These are phyloP conservation scores for Pachydiplax longipennis DNA, from an alignment of 2,888 invertebrate genomes.

Conservation along the genomic window DNA sequence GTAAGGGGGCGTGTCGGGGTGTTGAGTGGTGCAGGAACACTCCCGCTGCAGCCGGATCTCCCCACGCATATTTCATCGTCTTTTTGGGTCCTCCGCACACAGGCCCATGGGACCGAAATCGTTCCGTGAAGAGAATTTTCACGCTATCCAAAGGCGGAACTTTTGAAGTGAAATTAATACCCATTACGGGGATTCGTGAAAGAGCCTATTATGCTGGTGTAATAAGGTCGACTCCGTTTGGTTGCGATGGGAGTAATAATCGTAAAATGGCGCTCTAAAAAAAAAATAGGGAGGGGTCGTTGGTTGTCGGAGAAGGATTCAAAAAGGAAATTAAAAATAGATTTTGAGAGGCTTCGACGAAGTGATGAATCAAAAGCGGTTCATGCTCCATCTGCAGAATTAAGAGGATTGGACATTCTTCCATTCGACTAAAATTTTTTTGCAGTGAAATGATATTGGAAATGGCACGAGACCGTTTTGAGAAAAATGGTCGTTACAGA, in stretches of 20 bases:
- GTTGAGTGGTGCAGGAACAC: neutral
- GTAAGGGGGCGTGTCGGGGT: neutral
- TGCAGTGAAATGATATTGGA: no score
- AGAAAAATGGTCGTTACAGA: no score
- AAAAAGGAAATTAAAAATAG: no score
- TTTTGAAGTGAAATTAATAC: conserved; percentile 1
- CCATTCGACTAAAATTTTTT: no score
- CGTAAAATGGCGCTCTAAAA: neutral
- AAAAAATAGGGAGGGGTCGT: no score
- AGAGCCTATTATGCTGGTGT: neutral
- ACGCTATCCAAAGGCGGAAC: neutral
- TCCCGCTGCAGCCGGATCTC: neutral
- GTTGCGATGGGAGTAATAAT: neutral
- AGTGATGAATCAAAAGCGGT: no score
- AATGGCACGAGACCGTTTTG: no score
- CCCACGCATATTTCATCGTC: neutral
- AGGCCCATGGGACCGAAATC: neutral
- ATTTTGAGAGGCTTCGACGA: no score
- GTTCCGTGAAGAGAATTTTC: neutral
- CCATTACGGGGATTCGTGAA: neutral
- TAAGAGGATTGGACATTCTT: no score
- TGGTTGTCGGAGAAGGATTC: no score
- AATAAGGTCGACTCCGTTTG: neutral
- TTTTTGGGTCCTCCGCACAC: neutral
- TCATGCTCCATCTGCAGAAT: no score